Base-by-base conservation (phyloP, 1,140 invertebrate species). In the Bombus cullumanus region DNA sequence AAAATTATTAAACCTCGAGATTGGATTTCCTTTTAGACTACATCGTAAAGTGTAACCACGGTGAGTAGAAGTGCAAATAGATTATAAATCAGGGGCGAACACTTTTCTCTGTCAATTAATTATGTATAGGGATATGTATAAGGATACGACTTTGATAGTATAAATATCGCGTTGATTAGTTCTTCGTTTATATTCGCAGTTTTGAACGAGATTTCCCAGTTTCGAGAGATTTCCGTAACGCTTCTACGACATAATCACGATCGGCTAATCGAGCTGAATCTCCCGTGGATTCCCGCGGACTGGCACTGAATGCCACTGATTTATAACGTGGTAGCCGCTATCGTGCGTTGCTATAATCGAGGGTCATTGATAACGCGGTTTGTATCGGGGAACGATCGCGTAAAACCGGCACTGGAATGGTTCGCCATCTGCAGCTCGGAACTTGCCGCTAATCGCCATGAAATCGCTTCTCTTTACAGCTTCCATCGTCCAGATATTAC, bases 261-360 rank as follows among this genome's bases (percentile, higher is more conserved):
- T 72, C 78, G 82, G 77, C 85, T 91, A 88, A 91, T 92, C 88
- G 83, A 81, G 72, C 76, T 34, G 68, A 80, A 39, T 72, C 80
- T 66, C 62, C 62, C 39, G 53, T 37, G 78, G 88, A 77, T 89
- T 89, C 88, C 87, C 80, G 88, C 78, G 77, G 85, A 86, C 86
- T 81, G 68, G 86, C 86, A 77, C 88, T 74, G 82, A 89, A 91
- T 83, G 76, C 86, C 89, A 83, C 81, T 92, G 92, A 94, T 93
- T 94, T 92, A 93, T 88, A 69, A 84, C 66, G 81, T 47, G 39
- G 77, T 83, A 69, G 74, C 79, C 41, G 87, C 88, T 91, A 90
- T 92, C 90, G 88, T 78, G 85, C 90, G 86, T 87, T 92, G 86
- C 92, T 92, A 83, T 90, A 93, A 93, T 91, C 89, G 87, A 83